Evolutionary conservation across 2,888 invertebrate genomes (phyloP).

Genomic region (Eurois occulta): DNA sequence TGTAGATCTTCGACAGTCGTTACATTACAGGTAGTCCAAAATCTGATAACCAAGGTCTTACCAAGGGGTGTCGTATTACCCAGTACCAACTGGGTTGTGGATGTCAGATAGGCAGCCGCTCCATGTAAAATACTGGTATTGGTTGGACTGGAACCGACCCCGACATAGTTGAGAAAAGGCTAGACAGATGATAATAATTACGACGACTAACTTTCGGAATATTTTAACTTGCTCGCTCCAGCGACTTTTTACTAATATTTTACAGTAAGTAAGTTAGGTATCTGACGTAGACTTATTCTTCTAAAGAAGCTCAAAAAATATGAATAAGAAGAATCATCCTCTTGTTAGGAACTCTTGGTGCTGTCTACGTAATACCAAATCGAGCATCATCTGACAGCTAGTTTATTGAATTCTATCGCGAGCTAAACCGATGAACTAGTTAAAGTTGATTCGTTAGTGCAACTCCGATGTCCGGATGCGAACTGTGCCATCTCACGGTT

Average conservation of each 20-base stretch:
- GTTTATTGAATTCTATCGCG: slow-evolving; percentile 56
- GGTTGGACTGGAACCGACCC: too few relatives aligned
- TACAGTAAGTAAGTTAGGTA: neutral
- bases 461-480: slow-evolving; percentile 68
- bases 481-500: slow-evolving; percentile 71
- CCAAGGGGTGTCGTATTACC: too few relatives aligned
- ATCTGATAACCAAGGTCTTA: too few relatives aligned
- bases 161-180: too few relatives aligned
- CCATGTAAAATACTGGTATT: too few relatives aligned
- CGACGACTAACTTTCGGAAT: neutral
- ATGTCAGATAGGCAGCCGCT: too few relatives aligned
- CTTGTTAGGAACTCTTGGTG: neutral
- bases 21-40: too few relatives aligned
- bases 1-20: too few relatives aligned
- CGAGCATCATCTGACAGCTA: neutral
- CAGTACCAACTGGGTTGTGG: too few relatives aligned
- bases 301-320: neutral
- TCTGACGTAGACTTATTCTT: neutral
- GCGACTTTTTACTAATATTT: neutral
- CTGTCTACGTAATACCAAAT: neutral
- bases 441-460: slow-evolving; percentile 82
- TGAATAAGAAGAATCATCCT: neutral
- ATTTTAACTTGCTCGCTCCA: neutral
- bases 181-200: too few relatives aligned
- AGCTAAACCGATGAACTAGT: slow-evolving; percentile 64